Conservation (phyloP, 1,140 invertebrate species). For the Lineus longissimus region DNA sequence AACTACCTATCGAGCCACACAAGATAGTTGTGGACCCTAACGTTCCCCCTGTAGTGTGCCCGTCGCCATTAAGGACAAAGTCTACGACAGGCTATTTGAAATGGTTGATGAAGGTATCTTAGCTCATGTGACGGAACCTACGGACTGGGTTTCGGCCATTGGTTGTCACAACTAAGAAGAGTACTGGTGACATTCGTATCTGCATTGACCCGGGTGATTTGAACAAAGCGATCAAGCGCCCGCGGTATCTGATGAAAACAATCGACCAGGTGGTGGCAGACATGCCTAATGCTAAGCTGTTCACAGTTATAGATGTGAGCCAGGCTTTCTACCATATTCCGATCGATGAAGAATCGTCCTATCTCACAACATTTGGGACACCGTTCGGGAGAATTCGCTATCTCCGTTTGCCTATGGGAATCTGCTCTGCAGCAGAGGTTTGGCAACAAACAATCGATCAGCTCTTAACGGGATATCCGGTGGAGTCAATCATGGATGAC, state of each 20-base stretch:
- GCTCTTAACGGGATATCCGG: neutral
- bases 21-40: no score
- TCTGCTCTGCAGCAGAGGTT: neutral
- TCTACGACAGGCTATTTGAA: no score
- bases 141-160: conserved; percentile 12
- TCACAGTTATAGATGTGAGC: conserved; percentile 11
- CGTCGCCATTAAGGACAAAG: no score
- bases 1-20: no score
- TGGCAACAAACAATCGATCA: neutral
- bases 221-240: conserved; percentile 2
- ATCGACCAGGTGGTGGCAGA: conserved; percentile 6
- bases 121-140: neutral
- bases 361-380: neutral
- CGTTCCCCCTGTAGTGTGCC: no score
- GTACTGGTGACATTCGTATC: conserved; percentile 1
- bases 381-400: neutral
- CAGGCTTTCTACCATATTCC: neutral
- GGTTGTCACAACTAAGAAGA: no score
- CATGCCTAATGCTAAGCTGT: neutral
- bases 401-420: neutral
- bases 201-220: conserved; percentile 9
- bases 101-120: no score
- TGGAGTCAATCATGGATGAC: neutral
- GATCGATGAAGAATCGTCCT: no score
- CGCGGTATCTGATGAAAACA: conserved; percentile 6